Evolutionary conservation across 2,113 vertebrate species (phyloP).

Genomic region (Trogon melanurus): DNA sequence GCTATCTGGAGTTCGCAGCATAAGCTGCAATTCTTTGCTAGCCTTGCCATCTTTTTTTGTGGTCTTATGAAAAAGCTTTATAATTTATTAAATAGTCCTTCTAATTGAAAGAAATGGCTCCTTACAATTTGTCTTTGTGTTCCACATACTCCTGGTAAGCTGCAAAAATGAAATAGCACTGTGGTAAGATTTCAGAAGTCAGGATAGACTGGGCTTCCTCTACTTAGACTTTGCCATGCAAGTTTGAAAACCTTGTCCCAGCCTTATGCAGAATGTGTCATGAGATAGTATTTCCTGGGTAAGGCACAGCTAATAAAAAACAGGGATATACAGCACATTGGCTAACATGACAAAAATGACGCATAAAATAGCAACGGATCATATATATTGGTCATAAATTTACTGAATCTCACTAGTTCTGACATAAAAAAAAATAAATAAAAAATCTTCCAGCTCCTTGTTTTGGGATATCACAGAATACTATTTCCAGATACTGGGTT

Average conservation of each 20-base stretch:
- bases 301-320: background rate
- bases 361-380: background rate
- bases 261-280: background rate
- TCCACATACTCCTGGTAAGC: background rate
- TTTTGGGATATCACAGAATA: background rate
- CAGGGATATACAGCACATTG: background rate
- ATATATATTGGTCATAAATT: background rate
- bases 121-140: background rate
- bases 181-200: background rate
- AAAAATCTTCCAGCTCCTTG: background rate
- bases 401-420: background rate
- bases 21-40: conserved; percentile 2
- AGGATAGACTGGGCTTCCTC: background rate
- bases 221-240: background rate
- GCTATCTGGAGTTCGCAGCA: background rate
- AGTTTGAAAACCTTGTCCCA: background rate
- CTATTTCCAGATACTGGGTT: background rate
- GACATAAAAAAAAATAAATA: background rate
- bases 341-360: background rate
- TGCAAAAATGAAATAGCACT: background rate
- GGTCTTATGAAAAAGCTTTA: background rate
- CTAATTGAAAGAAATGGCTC: conserved; percentile 23
- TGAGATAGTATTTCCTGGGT: background rate
- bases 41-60: background rate
- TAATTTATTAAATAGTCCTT: conserved; percentile 34